These are phyloP conservation scores for Tribolium castaneum DNA, from an alignment of 1,140 invertebrate species.

Conservation along the genomic window DNA sequence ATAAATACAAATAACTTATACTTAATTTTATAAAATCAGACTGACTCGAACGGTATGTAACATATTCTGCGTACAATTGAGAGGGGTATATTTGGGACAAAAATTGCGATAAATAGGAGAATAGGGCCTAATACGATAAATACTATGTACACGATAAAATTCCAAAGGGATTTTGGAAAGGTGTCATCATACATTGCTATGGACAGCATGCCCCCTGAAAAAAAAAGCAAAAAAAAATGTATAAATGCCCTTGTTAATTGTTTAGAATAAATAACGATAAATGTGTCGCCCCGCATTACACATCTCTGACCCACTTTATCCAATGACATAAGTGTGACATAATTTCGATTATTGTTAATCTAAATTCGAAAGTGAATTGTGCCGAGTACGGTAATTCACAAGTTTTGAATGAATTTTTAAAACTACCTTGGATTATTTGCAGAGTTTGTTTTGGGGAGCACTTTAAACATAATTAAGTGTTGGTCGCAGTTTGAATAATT, in stretches of 20 bases:
- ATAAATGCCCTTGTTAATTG: neutral
- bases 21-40: constrained; percentile 1
- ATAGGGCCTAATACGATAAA: constrained; percentile 24
- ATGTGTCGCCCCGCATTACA: neutral
- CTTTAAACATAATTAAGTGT: constrained; percentile 2
- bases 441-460: neutral
- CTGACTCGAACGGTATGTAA: constrained; percentile 30
- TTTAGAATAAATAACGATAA: neutral
- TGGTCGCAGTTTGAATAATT: neutral
- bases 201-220: constrained; percentile 16
- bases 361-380: neutral
- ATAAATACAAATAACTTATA: neutral
- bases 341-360: neutral
- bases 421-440: neutral
- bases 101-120: constrained; percentile 28
- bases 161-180: constrained; percentile 2
- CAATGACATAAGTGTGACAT: constrained; percentile 31
- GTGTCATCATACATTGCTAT: constrained; percentile 36
- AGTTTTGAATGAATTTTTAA: neutral
- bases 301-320: constrained; percentile 35
- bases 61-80: constrained; percentile 29
- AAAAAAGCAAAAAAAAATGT: neutral
- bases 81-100: constrained; percentile 26
- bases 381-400: neutral
- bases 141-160: neutral